Evolutionary conservation across 2,113 vertebrate genomes (phyloP), one percentile per base, ranked within the genome.

Genomic region (Equus przewalskii): DNA sequence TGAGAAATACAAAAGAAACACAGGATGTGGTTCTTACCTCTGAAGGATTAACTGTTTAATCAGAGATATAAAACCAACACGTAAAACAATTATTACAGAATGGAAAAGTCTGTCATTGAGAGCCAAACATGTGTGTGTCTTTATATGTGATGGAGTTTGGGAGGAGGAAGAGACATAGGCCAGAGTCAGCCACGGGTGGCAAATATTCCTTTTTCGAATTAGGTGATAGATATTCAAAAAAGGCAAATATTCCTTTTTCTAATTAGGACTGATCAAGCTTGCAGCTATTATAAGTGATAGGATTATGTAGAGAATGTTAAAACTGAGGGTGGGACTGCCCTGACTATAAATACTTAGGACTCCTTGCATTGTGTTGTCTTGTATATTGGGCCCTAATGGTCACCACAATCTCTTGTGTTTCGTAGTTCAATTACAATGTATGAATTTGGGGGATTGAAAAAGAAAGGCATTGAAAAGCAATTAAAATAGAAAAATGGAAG

Each of bases 1-100:
- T 67, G 41, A 82, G n/a, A 93, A 95, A 93, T 91, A 64, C 46
- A 76, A 70, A 96, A 72, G 51, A 85, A 96, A 95, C 44, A 82
- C 28, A 88, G 76, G 36, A 72, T 76, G 24, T 70, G 44, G 33
- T 46, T 79, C 69, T 83, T 58, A 62, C 33, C 51, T 36, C 73
- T 67, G 30, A 24, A 41, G 54, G 41, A 85, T 80, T 64, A 69
- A 82, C 72, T 89, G 8, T 89, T 93, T 91, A 84, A 84, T 90
- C 67, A 85, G 64, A 96, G 87, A 73, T 76, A 56, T 65, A 91
- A 97, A 92, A 67, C 22, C 16, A 96, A 88, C 28, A 24, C 49
- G 58, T 56, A 24, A 80, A 94, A 84, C 30, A 78, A 75, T 70
- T 79, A 95, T 44, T 58, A 60, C 46, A 86, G 30, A 92, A 78